These are phyloP conservation scores for Rhinopomastus cyanomelas DNA, from an alignment of 2,113 vertebrate species.

Conservation along the genomic window DNA sequence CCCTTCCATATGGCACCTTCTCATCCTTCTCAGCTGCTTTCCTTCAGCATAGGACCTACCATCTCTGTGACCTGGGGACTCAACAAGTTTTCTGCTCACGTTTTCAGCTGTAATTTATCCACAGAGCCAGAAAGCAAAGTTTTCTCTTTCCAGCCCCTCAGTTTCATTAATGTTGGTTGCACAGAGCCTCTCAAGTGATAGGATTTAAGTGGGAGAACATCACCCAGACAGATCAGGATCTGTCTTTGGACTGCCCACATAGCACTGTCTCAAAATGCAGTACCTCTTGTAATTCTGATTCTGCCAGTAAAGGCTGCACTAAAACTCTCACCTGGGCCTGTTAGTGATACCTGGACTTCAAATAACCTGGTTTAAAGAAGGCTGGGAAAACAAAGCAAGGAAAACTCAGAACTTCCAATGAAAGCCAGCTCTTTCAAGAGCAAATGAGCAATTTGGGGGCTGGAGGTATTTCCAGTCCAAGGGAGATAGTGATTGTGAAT, in stretches of 20 bases:
- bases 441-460: neutral
- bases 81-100: neutral
- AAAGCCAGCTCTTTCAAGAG: neutral
- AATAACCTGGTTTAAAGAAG: neutral
- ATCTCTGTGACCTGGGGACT: neutral
- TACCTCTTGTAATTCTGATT: constrained; percentile 33
- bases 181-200: neutral
- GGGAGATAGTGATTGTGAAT: neutral
- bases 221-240: neutral
- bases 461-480: neutral
- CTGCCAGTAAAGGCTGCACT: constrained; percentile 3
- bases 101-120: neutral
- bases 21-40: neutral
- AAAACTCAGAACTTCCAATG: neutral
- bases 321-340: constrained; percentile 33
- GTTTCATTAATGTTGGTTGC: neutral
- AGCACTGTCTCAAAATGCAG: constrained; percentile 3
- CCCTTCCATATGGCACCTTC: neutral
- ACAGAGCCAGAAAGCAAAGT: neutral
- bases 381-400: constrained; percentile 6
- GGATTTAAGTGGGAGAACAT: neutral
- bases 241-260: neutral
- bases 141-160: neutral
- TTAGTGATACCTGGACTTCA: constrained; percentile 17
- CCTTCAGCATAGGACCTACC: neutral